These are phyloP conservation scores for Leucoraja erinaceus DNA, from an alignment of 2,113 vertebrate genomes.

Conservation along the genomic window DNA sequence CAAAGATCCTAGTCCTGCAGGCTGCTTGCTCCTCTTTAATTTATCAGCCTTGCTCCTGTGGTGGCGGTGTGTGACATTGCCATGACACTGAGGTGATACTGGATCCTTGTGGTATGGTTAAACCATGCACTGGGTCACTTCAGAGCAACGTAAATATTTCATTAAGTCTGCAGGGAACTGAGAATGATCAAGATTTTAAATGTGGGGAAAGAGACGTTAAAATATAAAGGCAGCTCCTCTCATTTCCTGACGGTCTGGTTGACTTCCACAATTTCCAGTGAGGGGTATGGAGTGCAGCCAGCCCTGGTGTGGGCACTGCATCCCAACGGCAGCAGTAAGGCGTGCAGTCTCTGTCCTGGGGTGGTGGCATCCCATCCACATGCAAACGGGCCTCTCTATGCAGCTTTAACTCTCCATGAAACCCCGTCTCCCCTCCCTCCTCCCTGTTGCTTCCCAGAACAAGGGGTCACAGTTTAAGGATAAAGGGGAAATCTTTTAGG, in stretches of 20 bases:
- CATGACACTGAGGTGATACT: constrained; percentile 7
- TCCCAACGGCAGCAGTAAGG: not conserved
- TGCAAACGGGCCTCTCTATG: not conserved
- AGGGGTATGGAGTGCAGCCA: not conserved
- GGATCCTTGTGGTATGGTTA: not conserved
- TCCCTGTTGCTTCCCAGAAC: not conserved
- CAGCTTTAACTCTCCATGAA: no score
- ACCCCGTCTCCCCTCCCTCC: no score
- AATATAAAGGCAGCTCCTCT: not conserved
- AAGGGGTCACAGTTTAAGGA: no score
- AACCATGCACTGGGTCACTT: not conserved
- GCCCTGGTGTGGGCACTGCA: no score
- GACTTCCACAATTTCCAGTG: not conserved
- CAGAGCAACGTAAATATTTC: constrained; percentile 24
- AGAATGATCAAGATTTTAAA: not conserved
- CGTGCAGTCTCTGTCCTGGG: no score
- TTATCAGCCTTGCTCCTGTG: not conserved
- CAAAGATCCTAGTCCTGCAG: not conserved
- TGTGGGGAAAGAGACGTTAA: not conserved
- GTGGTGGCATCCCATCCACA: not conserved
- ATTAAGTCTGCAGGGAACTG: not conserved
- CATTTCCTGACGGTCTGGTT: not conserved
- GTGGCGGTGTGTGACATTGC: constrained; percentile 26
- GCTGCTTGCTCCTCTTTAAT: not conserved
- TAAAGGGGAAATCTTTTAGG: no score